phyloP scores from a whole-genome alignment of 2,888 invertebrate genomes.

The Pyralis farinalis region DNA sequence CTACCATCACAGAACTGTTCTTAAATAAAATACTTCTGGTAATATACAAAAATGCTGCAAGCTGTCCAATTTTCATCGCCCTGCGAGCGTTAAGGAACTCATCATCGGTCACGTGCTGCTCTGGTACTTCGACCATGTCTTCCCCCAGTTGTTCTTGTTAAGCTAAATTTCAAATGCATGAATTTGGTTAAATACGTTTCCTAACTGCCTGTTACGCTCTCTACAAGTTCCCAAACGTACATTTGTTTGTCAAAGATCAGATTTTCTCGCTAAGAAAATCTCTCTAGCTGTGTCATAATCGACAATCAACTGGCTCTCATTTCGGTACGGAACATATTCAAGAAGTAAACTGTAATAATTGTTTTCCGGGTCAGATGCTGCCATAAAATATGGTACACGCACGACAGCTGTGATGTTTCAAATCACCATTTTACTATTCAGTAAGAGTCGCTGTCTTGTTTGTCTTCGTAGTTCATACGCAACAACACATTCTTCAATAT shows the following conservation, averaged over 20 bases:
- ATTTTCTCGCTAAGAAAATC: slow-evolving; percentile 14
- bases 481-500: neutral
- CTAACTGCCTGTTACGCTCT: slow-evolving; percentile 25
- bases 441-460: neutral
- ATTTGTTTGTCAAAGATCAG: neutral
- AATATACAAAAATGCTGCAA: neutral
- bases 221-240: slow-evolving; percentile 11
- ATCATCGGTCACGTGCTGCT: neutral
- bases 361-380: slow-evolving; percentile 29
- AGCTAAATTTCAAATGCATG: slow-evolving; percentile 21
- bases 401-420: slow-evolving; percentile 19
- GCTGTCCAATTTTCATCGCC: slow-evolving; percentile 2
- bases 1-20: too few species aligned
- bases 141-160: slow-evolving; percentile 5
- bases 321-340: slow-evolving; percentile 27
- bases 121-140: slow-evolving; percentile 1
- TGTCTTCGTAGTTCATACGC: neutral
- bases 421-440: neutral
- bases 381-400: slow-evolving; percentile 24
- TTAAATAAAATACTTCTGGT: slow-evolving; percentile 1
- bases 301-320: slow-evolving; percentile 24
- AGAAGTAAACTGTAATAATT: slow-evolving; percentile 33
- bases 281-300: slow-evolving; percentile 20
- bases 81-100: neutral
- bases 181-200: slow-evolving; percentile 28